These are phyloP conservation scores for Antigone vipio DNA, from an alignment of 2,113 vertebrate species.

Conservation along the genomic window DNA sequence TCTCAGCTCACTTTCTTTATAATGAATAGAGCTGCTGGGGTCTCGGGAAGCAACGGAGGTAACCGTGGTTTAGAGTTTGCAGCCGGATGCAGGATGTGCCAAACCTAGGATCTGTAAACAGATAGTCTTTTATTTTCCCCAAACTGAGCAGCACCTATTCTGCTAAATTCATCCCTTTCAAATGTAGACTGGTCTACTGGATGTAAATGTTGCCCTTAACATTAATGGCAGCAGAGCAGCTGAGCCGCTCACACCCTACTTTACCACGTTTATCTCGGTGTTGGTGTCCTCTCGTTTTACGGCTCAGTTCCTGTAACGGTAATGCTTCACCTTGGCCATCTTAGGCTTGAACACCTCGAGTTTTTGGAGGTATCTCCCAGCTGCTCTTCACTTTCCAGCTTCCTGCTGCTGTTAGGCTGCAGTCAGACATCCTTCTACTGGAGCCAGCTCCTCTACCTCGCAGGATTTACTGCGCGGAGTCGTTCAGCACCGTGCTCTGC, in stretches of 20 bases:
- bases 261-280: fast-evolving
- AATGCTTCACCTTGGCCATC: neutral
- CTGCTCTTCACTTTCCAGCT: neutral
- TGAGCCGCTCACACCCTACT: fast-evolving
- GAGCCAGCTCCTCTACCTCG: neutral
- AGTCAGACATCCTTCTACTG: neutral
- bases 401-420: neutral
- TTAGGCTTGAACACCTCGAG: neutral
- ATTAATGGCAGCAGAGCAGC: neutral
- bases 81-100: neutral
- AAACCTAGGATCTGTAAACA: no score
- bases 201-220: neutral
- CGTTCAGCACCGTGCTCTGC: neutral
- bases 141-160: neutral
- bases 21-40: neutral
- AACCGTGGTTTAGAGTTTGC: fast-evolving
- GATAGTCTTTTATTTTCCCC: neutral
- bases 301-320: fast-evolving
- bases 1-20: neutral
- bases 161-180: neutral
- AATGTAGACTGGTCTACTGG: fast-evolving
- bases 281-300: neutral
- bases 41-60: fast-evolving
- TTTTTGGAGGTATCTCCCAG: neutral
- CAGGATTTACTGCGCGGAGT: neutral